Percentiles rank a stretch among this genome's conserved stretches.
Evolutionary conservation across 2,888 invertebrate species (phyloP).

Genomic region (Byasa hedistus): DNA sequence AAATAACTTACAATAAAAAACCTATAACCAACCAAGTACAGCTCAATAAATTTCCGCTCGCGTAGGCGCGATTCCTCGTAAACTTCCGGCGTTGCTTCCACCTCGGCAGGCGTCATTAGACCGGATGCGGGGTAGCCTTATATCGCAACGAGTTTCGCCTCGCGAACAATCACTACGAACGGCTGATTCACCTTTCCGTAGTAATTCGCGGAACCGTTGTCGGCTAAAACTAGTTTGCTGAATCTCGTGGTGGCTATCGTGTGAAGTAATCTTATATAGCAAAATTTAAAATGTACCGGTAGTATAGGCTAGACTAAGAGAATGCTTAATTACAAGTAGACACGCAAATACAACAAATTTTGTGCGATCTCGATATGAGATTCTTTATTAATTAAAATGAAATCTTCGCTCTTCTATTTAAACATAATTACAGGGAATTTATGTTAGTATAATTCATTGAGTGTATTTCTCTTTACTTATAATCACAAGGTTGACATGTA

Average conservation of each 20-base stretch:
- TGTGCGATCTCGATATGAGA: slow-evolving; percentile 49
- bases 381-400: neutral
- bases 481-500: too few relatives aligned
- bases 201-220: slow-evolving; percentile 38
- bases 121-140: slow-evolving; percentile 62
- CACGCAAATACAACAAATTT: slow-evolving; percentile 61
- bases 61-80: slow-evolving; percentile 56
- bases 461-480: too few relatives aligned
- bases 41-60: slow-evolving; percentile 46
- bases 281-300: slow-evolving; percentile 34
- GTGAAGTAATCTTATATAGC: slow-evolving; percentile 31
- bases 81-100: slow-evolving; percentile 61
- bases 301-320: slow-evolving; percentile 58
- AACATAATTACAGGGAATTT: neutral
- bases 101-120: slow-evolving; percentile 46
- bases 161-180: slow-evolving; percentile 42
- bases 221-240: slow-evolving; percentile 30
- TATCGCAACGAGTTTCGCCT: slow-evolving; percentile 61
- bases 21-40: neutral
- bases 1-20: neutral
- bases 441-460: too few relatives aligned
- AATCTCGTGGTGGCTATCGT: slow-evolving; percentile 34
- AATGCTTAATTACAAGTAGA: slow-evolving; percentile 49
- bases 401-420: neutral
- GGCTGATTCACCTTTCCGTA: slow-evolving; percentile 48